These are phyloP conservation scores for Amphiprion ocellaris DNA, from an alignment of 2,113 vertebrate genomes.

Conservation along the genomic window DNA sequence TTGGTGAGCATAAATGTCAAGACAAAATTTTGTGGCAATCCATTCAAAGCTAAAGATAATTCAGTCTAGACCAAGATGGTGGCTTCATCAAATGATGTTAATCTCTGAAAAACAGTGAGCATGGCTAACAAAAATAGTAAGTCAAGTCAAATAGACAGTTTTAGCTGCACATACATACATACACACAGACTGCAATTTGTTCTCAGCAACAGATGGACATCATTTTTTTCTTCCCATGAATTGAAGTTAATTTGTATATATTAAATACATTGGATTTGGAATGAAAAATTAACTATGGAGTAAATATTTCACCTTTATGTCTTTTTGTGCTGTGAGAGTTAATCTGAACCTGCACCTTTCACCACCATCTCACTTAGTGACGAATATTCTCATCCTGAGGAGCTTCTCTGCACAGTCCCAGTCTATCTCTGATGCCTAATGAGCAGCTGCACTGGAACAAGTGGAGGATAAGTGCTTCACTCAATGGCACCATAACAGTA, in stretches of 20 bases:
- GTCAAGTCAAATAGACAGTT: too few relatives aligned
- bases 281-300: not conserved
- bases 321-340: conserved; percentile 2
- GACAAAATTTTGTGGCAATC: too few relatives aligned
- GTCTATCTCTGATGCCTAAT: conserved; percentile 49
- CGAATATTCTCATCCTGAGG: not conserved
- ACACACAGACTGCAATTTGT: too few relatives aligned
- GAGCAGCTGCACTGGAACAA: conserved; percentile 73
- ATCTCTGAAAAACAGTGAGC: too few relatives aligned
- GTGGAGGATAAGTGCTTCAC: conserved; percentile 61
- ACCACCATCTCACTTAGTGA: not conserved
- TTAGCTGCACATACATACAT: too few relatives aligned
- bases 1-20: too few relatives aligned
- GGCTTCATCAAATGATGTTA: too few relatives aligned
- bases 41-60: too few relatives aligned
- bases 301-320: not conserved
- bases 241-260: not conserved
- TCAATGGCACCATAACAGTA: conserved; percentile 58
- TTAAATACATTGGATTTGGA: not conserved
- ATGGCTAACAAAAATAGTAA: too few relatives aligned
- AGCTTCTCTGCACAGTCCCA: conserved; percentile 7
- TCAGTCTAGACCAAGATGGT: too few relatives aligned
- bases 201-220: too few relatives aligned
- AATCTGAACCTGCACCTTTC: not conserved
- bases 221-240: not conserved